Evolutionary conservation across 2,888 invertebrate genomes (phyloP).

Genomic region (Halictus ligatus): DNA sequence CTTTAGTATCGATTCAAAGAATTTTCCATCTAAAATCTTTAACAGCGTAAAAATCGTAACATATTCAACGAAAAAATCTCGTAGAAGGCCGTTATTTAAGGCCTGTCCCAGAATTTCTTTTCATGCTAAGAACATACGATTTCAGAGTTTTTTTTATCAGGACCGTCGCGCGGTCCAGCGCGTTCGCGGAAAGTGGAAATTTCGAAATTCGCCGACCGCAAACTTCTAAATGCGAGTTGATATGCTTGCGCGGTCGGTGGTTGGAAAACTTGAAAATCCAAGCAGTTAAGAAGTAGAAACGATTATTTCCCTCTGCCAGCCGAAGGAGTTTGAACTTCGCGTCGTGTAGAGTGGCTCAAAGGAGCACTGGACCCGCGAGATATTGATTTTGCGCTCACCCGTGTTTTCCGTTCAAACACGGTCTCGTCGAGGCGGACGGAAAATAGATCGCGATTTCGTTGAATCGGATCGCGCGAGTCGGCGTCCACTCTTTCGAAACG

Average conservation of each 20-base stretch:
- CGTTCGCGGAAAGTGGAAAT: not conserved
- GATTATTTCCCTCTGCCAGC: conserved; percentile 42
- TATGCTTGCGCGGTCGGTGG: not conserved
- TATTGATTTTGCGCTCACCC: conserved; percentile 59
- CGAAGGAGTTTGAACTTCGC: conserved; percentile 39
- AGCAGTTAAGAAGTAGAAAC: conserved; percentile 22
- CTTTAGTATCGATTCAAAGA: no score
- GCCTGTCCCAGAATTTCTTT: not conserved
- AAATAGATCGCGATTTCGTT: conserved; percentile 46
- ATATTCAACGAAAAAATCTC: no score
- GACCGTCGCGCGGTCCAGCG: not conserved
- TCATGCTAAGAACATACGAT: not conserved
- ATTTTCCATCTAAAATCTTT: no score
- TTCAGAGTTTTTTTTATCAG: not conserved
- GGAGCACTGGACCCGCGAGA: conserved; percentile 41
- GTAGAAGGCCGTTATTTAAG: no score
- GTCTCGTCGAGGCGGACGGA: conserved; percentile 19
- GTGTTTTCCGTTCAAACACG: conserved; percentile 60
- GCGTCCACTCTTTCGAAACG: conserved; percentile 15
- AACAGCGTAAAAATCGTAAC: no score
- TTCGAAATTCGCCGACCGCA: not conserved
- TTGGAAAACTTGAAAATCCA: not conserved
- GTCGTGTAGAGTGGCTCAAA: conserved; percentile 39
- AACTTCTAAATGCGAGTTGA: not conserved
- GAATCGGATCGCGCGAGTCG: conserved; percentile 32